Conservation (phyloP, 1,140 invertebrate species). For the Eumeta japonica region DNA sequence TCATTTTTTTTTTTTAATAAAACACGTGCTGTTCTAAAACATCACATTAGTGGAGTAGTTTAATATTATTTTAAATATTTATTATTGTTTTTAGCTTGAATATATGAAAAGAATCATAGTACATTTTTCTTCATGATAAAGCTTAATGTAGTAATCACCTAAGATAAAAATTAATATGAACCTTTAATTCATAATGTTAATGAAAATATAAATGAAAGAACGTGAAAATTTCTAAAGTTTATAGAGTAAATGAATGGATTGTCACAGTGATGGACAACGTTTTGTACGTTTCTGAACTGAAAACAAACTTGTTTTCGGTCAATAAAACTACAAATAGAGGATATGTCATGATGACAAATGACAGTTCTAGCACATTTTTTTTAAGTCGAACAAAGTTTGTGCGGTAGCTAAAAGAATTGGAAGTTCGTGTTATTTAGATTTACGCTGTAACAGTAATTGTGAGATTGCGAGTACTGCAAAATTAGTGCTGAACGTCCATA, state of each 20-base stretch:
- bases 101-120: too few relatives aligned
- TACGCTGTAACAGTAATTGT: conserved; percentile 15
- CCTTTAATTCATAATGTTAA: too few relatives aligned
- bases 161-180: too few relatives aligned
- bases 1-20: too few relatives aligned
- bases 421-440: conserved; percentile 16
- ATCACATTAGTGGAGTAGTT: too few relatives aligned
- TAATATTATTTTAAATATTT: too few relatives aligned
- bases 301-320: conserved; percentile 35
- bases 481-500: conserved; percentile 11
- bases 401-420: conserved; percentile 18
- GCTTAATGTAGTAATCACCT: too few relatives aligned
- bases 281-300: conserved; percentile 32
- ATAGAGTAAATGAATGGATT: conserved; percentile 19
- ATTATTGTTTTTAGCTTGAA: too few relatives aligned
- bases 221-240: too few relatives aligned
- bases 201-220: too few relatives aligned
- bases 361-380: conserved; percentile 18
- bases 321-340: conserved; percentile 21
- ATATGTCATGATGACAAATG: conserved; percentile 22
- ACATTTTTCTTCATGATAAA: too few relatives aligned
- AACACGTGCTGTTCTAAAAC: too few relatives aligned
- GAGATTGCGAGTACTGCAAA: conserved; percentile 6
- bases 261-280: conserved; percentile 26
- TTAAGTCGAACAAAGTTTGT: conserved; percentile 16